These are phyloP conservation scores for Byasa hedistus DNA, from an alignment of 2,888 invertebrate genomes.

Conservation along the genomic window DNA sequence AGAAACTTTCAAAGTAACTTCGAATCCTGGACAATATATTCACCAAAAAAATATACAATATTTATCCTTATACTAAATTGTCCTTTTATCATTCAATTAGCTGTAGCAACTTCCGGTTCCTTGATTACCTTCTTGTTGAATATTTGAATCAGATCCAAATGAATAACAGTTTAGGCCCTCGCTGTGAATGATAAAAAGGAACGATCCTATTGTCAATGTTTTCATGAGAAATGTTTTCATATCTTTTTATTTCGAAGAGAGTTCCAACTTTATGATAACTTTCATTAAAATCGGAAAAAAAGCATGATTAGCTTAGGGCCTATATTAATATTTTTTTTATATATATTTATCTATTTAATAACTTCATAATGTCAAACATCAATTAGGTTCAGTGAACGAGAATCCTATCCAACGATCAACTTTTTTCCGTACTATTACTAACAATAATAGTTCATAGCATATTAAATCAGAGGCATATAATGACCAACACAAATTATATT, in stretches of 20 bases:
- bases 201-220: neutral
- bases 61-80: neutral
- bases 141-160: neutral
- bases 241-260: neutral
- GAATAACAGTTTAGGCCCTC: constrained; percentile 2
- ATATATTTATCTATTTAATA: no score
- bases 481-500: no score
- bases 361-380: no score
- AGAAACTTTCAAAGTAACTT: no score
- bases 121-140: constrained; percentile 2
- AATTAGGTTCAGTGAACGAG: neutral
- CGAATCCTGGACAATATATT: no score
- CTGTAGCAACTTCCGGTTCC: constrained; percentile 1
- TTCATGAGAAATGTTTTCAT: neutral
- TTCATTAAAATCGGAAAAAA: neutral
- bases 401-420: neutral
- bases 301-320: no score
- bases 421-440: no score
- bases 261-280: neutral
- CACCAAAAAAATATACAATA: neutral
- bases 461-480: no score
- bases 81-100: constrained; percentile 3
- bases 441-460: no score
- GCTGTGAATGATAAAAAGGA: neutral
- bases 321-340: no score